Evolutionary conservation across 2,797 vertebrate species (phyloP), one percentile per base, ranked within the genome.

Genomic region (Sebastes wilsoni): DNA sequence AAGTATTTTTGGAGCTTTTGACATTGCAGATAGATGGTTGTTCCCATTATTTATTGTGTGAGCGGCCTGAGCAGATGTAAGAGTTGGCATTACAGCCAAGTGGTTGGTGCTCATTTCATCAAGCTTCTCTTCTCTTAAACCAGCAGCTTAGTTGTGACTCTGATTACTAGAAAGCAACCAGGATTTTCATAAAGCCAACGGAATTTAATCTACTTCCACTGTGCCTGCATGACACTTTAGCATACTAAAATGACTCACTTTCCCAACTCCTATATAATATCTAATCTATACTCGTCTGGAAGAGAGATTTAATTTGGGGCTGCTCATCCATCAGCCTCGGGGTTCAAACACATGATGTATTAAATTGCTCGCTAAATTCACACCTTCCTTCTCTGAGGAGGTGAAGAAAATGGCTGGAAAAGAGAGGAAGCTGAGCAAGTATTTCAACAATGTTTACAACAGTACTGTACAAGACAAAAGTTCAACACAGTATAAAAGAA

Each of bases 171-270:
- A 81, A 77, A 76, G 78, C 77, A 34, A 65, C 55, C 74, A 71
- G 79, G 86, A 91, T 90, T 46, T 86, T 87, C 34, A 87, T 62
- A 65, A 85, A 80, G 72, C 83, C 72, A 80, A 82, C 76, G 58
- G 7, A 81, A 75, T 86, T 79, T 83, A 87, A 93, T 88, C 86
- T 86, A 66, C 59, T 72, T 79, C 70, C 56, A 64, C 74, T 69
- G 65, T 9, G 76, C 60, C 73, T 56, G 55, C 61, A 67, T 56
- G 71, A 65, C 71, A 77, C 55, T 46, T 65, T 76, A 66, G 52
- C 30, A 70, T 32, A 70, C 27, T 75, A 55, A 82, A 75, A 88
- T 69, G 18, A 55, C 28, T 25, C 52, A 56, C n/a, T 79, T 67
- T 61, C 54, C 8, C 14, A 49, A 20, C 9, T 61, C 30, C 20